A percentile compares a stretch with the other conserved stretches of the same genome.
Evolutionary conservation across 2,888 invertebrate genomes (phyloP).

Genomic region (Vesta saturnalis): DNA sequence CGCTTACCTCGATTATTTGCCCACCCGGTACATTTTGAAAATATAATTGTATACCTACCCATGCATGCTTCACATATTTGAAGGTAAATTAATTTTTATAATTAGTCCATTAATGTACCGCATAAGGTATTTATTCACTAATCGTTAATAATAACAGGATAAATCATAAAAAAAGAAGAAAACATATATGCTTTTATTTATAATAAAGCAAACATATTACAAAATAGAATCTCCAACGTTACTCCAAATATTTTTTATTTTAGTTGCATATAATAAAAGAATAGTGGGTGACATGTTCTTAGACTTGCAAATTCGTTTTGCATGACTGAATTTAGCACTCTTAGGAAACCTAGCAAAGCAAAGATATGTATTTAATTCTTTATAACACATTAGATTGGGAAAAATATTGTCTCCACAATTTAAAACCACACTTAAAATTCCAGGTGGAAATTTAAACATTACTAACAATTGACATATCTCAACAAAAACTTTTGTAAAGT

Average conservation of each 20-base stretch:
- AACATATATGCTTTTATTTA: no score
- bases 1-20: no score
- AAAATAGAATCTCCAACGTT: conserved; percentile 51
- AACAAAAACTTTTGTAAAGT: conserved; percentile 39
- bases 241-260: conserved; percentile 54
- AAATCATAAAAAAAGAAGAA: no score
- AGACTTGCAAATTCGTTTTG: conserved; percentile 1
- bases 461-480: conserved; percentile 46
- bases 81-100: no score
- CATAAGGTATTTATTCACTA: no score
- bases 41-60: no score
- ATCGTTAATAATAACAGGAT: no score
- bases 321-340: conserved; percentile 1
- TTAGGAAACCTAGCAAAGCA: neutral
- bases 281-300: conserved; percentile 34
- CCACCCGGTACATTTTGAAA: no score
- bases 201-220: conserved; percentile 24
- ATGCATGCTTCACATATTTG: no score
- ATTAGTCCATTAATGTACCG: no score
- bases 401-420: conserved; percentile 24
- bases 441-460: conserved; percentile 40
- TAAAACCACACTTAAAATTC: conserved; percentile 32
- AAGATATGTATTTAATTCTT: conserved; percentile 30
- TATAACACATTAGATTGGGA: conserved; percentile 19
- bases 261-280: conserved; percentile 38